Evolutionary conservation across 2,888 invertebrate genomes (phyloP).

Genomic region (Mycalesis mineus): DNA sequence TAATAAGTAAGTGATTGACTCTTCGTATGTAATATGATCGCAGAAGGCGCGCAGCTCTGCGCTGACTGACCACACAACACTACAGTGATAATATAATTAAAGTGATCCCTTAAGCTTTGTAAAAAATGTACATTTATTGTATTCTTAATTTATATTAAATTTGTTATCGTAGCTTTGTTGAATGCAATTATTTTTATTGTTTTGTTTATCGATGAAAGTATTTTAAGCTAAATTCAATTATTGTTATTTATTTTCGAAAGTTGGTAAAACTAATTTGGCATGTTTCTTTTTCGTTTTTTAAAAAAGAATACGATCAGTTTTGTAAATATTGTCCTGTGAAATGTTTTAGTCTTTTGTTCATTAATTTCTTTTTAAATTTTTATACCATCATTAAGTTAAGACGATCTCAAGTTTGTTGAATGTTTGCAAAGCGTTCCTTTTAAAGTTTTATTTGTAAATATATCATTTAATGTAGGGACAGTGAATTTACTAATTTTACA

Average conservation of each 20-base stretch:
- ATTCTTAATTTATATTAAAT: constrained; percentile 77
- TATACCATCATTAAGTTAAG: constrained; percentile 77
- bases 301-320: constrained; percentile 43
- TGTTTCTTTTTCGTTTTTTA: constrained; percentile 40
- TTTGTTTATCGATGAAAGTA: constrained; percentile 76
- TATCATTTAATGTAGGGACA: constrained; percentile 68
- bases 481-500: constrained; percentile 72
- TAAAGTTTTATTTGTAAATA: constrained; percentile 79
- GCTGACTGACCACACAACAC: constrained; percentile 45
- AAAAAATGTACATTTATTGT: constrained; percentile 75
- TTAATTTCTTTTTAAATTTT: constrained; percentile 59
- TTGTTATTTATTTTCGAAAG: constrained; percentile 77
- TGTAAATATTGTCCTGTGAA: constrained; percentile 67
- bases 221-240: constrained; percentile 74
- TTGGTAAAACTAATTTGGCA: constrained; percentile 71
- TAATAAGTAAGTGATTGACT: constrained; percentile 22
- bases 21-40: neutral
- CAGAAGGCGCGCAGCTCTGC: constrained; percentile 29
- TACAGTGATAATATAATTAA: constrained; percentile 66
- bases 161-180: constrained; percentile 78
- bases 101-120: constrained; percentile 73
- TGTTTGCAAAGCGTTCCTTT: constrained; percentile 79
- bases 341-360: constrained; percentile 68
- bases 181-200: constrained; percentile 79
- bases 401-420: constrained; percentile 79